Evolutionary conservation across 2,113 vertebrate species (phyloP).

Genomic region (Micromys minutus): DNA sequence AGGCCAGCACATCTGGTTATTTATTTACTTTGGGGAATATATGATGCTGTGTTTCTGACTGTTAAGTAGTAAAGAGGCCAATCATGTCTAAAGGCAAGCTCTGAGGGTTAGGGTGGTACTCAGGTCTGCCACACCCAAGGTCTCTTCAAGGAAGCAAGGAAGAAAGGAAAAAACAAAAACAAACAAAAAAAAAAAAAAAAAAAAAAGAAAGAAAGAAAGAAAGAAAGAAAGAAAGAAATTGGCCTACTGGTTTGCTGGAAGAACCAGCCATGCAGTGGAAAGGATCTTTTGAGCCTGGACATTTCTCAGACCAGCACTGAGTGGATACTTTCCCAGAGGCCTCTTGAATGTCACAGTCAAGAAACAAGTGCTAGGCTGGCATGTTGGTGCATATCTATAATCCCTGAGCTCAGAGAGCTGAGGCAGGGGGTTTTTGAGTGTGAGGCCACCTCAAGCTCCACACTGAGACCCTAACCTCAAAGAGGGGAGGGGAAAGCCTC

Average conservation of each 20-base stretch:
- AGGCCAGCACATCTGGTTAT: background rate
- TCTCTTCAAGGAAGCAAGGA: background rate
- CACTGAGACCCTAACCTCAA: background rate
- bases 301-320: background rate
- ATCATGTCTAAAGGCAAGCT: background rate
- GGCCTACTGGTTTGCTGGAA: background rate
- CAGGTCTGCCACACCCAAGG: background rate
- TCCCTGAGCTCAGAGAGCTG: background rate
- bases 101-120: background rate
- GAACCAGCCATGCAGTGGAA: background rate
- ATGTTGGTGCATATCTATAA: background rate
- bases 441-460: background rate
- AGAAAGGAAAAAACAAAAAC: background rate
- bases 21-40: background rate
- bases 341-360: background rate
- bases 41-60: background rate
- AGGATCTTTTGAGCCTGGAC: background rate
- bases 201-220: background rate
- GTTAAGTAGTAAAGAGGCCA: background rate
- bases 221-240: background rate
- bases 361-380: background rate
- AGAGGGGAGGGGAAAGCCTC: background rate
- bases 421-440: background rate
- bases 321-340: background rate
- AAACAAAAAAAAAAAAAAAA: no score